phyloP scores from a whole-genome alignment of 2,113 vertebrate genomes.

The Petaurus breviceps region DNA sequence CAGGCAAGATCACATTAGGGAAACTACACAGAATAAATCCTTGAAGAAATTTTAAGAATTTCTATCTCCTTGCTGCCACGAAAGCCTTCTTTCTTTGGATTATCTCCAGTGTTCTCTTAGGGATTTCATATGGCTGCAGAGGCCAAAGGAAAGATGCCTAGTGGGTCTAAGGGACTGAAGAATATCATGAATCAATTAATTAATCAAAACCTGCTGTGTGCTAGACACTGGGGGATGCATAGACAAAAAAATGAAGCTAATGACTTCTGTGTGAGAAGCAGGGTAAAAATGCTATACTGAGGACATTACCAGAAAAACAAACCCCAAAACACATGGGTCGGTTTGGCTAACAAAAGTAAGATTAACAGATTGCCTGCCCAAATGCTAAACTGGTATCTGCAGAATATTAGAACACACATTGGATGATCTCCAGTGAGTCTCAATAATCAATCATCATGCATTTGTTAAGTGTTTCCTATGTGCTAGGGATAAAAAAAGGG shows the following conservation, averaged over 20 bases:
- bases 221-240: background rate
- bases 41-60: background rate
- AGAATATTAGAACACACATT: background rate
- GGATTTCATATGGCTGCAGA: background rate
- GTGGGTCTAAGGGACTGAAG: background rate
- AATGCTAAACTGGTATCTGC: background rate
- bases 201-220: background rate
- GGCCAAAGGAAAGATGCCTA: background rate
- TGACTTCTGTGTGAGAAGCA: background rate
- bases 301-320: background rate
- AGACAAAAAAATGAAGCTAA: background rate
- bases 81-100: background rate
- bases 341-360: background rate
- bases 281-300: background rate
- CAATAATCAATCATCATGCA: background rate
- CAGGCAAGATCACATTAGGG: conserved; percentile 34
- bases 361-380: background rate
- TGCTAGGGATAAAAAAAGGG: background rate
- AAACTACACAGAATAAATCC: background rate
- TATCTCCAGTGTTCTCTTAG: background rate
- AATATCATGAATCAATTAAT: background rate
- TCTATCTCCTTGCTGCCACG: background rate
- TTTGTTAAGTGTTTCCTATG: background rate
- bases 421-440: background rate
- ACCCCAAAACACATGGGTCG: background rate